Evolutionary conservation across 2,797 vertebrate genomes (phyloP).

Genomic region (Rhodeus uyekii): DNA sequence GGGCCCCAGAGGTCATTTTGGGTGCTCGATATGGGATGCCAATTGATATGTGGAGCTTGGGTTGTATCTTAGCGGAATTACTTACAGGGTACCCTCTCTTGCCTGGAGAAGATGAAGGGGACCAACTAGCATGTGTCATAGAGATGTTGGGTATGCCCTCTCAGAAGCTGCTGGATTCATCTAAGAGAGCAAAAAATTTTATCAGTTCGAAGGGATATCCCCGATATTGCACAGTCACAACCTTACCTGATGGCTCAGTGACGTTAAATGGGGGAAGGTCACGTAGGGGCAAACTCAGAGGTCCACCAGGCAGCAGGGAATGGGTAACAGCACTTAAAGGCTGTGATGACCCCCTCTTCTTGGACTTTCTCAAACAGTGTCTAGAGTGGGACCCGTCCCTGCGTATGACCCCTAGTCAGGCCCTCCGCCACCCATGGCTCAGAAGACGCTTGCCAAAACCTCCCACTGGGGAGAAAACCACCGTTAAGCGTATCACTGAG

Average conservation of each 20-base stretch:
- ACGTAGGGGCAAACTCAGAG: conserved; percentile 90
- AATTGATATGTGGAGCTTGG: conserved; percentile 99
- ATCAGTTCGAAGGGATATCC: conserved; percentile 98
- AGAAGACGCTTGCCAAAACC: conserved; percentile 94
- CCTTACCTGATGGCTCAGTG: conserved; percentile 88
- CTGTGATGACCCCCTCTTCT: conserved; percentile 93
- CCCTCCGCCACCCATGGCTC: conserved; percentile 93
- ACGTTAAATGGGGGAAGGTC: conserved; percentile 92
- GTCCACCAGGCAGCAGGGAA: conserved; percentile 91
- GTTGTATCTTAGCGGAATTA: conserved; percentile 96
- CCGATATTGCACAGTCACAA: conserved; percentile 93
- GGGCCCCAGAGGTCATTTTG: conserved; percentile 97
- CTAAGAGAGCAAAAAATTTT: conserved; percentile 98
- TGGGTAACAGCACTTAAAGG: conserved; percentile 93
- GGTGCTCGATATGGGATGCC: conserved; percentile 98
- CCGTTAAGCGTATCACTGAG: conserved; percentile 85
- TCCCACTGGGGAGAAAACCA: conserved; percentile 85
- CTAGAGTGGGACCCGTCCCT: conserved; percentile 95
- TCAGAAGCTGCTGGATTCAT: conserved; percentile 91
- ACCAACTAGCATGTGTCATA: conserved; percentile 97
- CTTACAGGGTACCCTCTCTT: conserved; percentile 94
- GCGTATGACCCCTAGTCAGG: conserved; percentile 94
- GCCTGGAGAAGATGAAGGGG: conserved; percentile 97
- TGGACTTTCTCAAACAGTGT: conserved; percentile 98
- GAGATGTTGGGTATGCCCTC: conserved; percentile 94